phyloP scores from a whole-genome alignment of 2,797 vertebrate genomes.

The Pseudochirops cupreus region DNA sequence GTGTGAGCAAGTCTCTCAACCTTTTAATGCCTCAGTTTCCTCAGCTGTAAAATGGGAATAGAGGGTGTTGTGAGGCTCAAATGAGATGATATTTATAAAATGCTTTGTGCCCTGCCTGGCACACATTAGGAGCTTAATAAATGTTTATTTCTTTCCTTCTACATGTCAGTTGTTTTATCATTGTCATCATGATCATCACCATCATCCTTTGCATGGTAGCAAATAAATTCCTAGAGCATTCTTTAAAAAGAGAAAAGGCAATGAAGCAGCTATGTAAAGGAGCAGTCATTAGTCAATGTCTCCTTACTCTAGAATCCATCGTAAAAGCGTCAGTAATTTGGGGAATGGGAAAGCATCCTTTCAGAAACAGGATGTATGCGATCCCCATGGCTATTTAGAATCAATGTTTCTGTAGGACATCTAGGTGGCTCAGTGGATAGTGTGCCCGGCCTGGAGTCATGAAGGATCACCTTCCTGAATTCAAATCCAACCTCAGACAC shows the following conservation, averaged over 20 bases:
- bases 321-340: slow-evolving; percentile 19
- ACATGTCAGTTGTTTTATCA: background rate
- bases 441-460: background rate
- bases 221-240: slow-evolving; percentile 56
- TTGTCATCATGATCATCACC: background rate
- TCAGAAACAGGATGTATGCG: slow-evolving; percentile 2
- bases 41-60: background rate
- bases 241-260: background rate
- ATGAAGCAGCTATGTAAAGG: slow-evolving; percentile 21
- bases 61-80: background rate
- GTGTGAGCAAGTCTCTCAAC: background rate
- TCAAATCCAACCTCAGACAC: slow-evolving; percentile 43
- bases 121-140: background rate
- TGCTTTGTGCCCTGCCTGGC: background rate
- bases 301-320: slow-evolving; percentile 48
- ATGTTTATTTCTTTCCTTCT: background rate
- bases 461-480: background rate
- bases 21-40: background rate
- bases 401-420: background rate
- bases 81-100: no score
- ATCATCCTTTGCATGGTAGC: slow-evolving; percentile 49
- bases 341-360: slow-evolving; percentile 23
- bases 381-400: background rate
- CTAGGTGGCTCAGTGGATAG: background rate
- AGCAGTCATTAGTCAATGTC: background rate